phyloP scores from a whole-genome alignment of 2,113 vertebrate species.

The Crotalus horridus region DNA sequence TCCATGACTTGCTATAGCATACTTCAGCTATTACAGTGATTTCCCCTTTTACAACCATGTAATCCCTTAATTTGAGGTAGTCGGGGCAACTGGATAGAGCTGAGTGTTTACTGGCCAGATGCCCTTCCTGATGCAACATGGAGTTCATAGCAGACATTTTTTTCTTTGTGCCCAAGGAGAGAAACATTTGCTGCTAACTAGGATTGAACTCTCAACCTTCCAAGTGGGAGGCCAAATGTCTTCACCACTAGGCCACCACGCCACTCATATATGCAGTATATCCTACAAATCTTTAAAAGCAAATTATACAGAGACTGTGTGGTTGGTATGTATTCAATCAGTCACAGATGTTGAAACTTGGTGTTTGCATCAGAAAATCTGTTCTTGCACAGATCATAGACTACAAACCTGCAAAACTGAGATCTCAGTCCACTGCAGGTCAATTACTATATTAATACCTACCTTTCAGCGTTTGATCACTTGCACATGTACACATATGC shows the following conservation, averaged over 20 bases:
- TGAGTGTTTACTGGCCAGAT: background rate
- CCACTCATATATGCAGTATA: background rate
- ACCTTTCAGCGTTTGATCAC: background rate
- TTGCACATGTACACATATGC: background rate
- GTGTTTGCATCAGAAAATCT: background rate
- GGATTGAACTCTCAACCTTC: background rate
- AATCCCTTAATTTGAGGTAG: background rate
- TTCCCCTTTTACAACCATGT: background rate
- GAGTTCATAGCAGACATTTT: background rate
- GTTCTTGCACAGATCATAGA: background rate
- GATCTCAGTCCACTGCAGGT: background rate
- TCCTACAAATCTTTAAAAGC: background rate
- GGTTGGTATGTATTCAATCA: background rate
- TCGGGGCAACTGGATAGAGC: background rate
- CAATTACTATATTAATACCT: background rate
- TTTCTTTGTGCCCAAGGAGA: background rate
- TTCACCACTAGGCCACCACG: background rate
- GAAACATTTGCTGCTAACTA: background rate
- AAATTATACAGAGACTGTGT: background rate
- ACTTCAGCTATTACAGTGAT: background rate
- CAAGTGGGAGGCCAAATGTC: background rate
- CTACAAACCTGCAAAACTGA: background rate
- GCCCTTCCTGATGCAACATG: background rate
- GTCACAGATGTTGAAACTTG: background rate
- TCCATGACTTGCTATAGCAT: background rate